These are phyloP conservation scores for Malurus melanocephalus DNA, from an alignment of 2,113 vertebrate genomes.

Conservation along the genomic window DNA sequence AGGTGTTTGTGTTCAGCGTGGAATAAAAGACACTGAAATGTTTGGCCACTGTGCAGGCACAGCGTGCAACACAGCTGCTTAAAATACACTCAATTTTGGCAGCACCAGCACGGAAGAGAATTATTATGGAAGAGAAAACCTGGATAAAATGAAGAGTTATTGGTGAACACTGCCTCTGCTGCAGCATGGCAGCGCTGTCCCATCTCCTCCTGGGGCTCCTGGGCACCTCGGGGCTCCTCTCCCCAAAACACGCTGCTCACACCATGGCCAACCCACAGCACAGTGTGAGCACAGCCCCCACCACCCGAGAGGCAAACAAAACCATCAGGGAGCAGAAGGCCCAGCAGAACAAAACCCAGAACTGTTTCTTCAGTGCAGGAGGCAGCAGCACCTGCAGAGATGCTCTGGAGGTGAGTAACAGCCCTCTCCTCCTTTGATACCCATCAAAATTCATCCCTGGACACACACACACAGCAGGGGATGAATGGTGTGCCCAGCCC, in stretches of 20 bases:
- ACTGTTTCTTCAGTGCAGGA: background rate
- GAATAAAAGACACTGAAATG: background rate
- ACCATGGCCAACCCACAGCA: fast-evolving
- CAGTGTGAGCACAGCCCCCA: fast-evolving
- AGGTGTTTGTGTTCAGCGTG: background rate
- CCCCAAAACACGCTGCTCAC: fast-evolving
- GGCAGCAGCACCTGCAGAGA: background rate
- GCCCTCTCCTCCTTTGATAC: no score
- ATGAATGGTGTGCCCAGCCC: background rate
- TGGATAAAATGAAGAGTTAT: background rate
- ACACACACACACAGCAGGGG: background rate
- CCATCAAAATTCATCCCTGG: background rate
- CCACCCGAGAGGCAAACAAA: background rate
- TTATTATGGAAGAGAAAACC: background rate
- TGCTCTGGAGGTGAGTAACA: background rate
- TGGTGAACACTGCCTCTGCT: background rate
- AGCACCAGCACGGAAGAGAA: background rate
- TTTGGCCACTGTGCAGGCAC: background rate
- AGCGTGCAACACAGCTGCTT: fast-evolving
- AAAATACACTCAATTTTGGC: background rate
- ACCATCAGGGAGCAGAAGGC: background rate
- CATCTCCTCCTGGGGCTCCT: background rate
- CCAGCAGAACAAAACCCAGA: background rate
- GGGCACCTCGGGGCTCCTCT: background rate
- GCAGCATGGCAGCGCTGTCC: background rate